These are phyloP conservation scores for Setophaga coronata DNA, from an alignment of 2,113 vertebrate genomes.

Conservation along the genomic window DNA sequence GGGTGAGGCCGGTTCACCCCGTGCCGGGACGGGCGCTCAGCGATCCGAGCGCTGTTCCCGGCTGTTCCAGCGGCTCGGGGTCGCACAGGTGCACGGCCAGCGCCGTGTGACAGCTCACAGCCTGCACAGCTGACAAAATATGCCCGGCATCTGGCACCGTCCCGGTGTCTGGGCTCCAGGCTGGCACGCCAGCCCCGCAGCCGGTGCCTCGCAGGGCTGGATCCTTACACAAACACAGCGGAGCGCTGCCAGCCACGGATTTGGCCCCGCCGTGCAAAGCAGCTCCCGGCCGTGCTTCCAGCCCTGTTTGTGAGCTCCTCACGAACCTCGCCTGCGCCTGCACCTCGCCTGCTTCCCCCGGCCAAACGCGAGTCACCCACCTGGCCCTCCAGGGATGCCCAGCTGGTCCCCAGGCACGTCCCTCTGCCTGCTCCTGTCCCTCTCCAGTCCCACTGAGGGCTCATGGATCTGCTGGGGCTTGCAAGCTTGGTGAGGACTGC, in stretches of 20 bases:
- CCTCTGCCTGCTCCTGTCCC: neutral
- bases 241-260: conserved; percentile 30
- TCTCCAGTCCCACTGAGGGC: neutral
- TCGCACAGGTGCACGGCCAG: conserved; percentile 62
- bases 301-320: neutral
- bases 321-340: neutral
- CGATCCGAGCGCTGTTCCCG: neutral
- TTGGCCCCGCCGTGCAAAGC: neutral
- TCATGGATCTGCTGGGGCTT: neutral
- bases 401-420: neutral
- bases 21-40: neutral
- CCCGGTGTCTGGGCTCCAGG: neutral
- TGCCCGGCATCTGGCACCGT: conserved; percentile 36
- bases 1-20: neutral
- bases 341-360: neutral
- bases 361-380: neutral
- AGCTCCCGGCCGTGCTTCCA: conserved; percentile 26
- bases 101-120: conserved; percentile 47
- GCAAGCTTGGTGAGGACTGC: neutral
- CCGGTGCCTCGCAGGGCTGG: neutral
- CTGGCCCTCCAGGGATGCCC: neutral
- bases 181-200: neutral
- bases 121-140: conserved; percentile 67
- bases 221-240: conserved; percentile 19
- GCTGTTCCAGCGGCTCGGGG: conserved; percentile 46